Evolutionary conservation across 1,140 invertebrate genomes (phyloP).

Genomic region (Neotoxoptera formosana): DNA sequence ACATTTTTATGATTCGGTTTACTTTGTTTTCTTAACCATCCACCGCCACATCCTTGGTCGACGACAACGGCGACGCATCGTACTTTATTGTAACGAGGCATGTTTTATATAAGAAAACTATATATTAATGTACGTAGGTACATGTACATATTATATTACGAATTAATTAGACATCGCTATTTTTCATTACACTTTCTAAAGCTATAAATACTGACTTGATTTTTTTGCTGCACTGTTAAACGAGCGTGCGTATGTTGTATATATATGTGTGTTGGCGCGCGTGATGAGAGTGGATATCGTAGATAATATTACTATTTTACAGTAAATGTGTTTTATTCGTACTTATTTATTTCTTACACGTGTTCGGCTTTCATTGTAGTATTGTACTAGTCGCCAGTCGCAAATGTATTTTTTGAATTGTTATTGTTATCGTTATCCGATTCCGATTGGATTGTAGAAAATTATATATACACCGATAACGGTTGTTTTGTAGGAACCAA

Average conservation of each 20-base stretch:
- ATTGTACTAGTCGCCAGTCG: background rate
- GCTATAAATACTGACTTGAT: slow-evolving; percentile 26
- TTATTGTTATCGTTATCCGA: background rate
- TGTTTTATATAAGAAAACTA: background rate
- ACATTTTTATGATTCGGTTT: slow-evolving; percentile 38
- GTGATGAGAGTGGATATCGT: background rate
- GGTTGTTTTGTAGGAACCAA: background rate
- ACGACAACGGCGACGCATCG: background rate
- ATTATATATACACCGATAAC: slow-evolving; percentile 14
- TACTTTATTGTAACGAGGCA: background rate
- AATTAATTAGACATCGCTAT: slow-evolving; percentile 8
- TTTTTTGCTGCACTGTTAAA: background rate
- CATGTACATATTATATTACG: background rate
- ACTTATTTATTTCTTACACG: background rate
- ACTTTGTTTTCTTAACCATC: slow-evolving; percentile 40
- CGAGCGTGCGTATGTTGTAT: background rate
- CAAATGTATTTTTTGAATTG: background rate
- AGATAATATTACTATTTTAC: background rate
- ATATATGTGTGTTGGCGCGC: background rate
- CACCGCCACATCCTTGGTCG: background rate
- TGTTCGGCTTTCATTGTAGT: background rate
- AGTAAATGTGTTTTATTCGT: background rate
- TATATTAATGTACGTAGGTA: background rate
- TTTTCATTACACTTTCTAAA: slow-evolving; percentile 37
- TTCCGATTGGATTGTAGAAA: background rate